Evolutionary conservation across 1,140 invertebrate genomes (phyloP).

Genomic region (Conopomorpha cramerella): DNA sequence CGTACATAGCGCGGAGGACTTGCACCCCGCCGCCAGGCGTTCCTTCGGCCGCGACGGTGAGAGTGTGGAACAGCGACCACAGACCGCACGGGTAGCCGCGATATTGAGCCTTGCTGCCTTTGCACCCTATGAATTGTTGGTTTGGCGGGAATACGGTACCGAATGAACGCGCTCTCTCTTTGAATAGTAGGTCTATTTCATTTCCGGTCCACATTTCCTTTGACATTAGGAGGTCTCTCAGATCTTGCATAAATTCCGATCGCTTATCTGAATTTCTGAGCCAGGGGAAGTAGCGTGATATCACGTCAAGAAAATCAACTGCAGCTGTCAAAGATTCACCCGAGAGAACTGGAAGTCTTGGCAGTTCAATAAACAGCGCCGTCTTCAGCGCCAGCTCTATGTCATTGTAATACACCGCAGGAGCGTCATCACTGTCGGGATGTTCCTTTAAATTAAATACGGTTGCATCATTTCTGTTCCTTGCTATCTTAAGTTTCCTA

Average conservation of each 20-base stretch:
- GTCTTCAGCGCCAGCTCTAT: too few species aligned
- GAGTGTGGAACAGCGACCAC: constrained; percentile 93
- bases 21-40: constrained; percentile 57
- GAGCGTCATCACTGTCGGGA: too few species aligned
- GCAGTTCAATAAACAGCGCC: too few species aligned
- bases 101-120: constrained; percentile 71
- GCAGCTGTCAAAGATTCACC: too few species aligned
- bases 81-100: constrained; percentile 95
- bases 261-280: constrained; percentile 65
- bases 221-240: constrained; percentile 50
- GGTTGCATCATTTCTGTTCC: too few species aligned
- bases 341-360: too few species aligned
- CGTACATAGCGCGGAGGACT: constrained; percentile 81
- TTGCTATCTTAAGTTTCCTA: too few species aligned
- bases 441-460: too few species aligned
- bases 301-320: too few species aligned
- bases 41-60: constrained; percentile 80
- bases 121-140: constrained; percentile 81
- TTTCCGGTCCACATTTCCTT: constrained; percentile 62
- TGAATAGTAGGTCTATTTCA: constrained; percentile 61
- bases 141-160: constrained; percentile 62
- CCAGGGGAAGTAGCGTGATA: constrained; percentile 74
- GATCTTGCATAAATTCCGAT: constrained; percentile 65
- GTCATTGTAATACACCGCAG: too few species aligned
- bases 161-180: constrained; percentile 54